phyloP scores from a whole-genome alignment of 2,113 vertebrate genomes.

The Narcine bancroftii region DNA sequence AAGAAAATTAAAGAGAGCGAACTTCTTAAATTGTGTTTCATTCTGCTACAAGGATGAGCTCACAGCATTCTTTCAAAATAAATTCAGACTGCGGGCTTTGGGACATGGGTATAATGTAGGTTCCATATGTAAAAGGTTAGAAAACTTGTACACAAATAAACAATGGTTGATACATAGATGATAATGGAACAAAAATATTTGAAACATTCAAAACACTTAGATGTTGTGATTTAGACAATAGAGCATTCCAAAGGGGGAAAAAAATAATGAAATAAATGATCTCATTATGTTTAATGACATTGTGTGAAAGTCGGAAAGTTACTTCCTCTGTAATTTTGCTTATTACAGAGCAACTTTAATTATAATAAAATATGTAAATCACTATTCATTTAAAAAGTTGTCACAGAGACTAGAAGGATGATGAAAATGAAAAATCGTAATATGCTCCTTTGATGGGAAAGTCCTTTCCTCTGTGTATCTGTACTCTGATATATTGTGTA shows the following conservation, averaged over 20 bases:
- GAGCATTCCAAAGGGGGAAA: too few relatives aligned
- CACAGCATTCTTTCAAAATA: background rate
- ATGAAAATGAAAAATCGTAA: background rate
- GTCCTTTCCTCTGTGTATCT: background rate
- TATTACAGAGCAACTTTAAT: background rate
- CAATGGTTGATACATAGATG: background rate
- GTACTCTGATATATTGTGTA: background rate
- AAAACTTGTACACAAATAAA: background rate
- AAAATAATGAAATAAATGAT: background rate
- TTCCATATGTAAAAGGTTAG: background rate
- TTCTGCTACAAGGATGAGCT: background rate
- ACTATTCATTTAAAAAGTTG: background rate
- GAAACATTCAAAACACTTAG: background rate
- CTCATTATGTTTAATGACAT: background rate
- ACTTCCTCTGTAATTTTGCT: background rate
- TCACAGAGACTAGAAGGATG: background rate
- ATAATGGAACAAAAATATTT: background rate
- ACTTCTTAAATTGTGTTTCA: background rate
- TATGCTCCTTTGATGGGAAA: too few relatives aligned
- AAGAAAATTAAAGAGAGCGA: background rate
- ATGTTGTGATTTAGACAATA: background rate
- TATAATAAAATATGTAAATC: background rate
- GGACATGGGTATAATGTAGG: background rate
- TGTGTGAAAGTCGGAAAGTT: background rate
- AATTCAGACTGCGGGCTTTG: background rate